These are phyloP conservation scores for Eilema sororculum DNA, from an alignment of 2,888 invertebrate species.

Conservation along the genomic window DNA sequence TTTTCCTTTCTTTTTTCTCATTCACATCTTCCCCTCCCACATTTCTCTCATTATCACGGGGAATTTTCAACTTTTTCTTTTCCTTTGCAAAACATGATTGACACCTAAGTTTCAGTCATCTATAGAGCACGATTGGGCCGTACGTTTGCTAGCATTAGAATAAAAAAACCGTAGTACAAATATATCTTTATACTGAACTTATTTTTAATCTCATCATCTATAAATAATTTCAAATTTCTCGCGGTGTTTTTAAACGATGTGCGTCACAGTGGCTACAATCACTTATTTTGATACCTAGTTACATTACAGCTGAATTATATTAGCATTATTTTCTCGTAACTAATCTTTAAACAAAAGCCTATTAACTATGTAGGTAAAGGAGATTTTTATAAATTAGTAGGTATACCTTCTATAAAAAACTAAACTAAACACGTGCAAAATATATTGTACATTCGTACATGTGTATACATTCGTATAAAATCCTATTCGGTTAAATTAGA, in stretches of 20 bases:
- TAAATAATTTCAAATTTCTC: background rate
- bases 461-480: no score
- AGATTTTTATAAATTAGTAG: background rate
- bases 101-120: background rate
- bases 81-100: no score
- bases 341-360: background rate
- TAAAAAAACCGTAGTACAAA: background rate
- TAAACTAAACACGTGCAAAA: no score
- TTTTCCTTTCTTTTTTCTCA: no score
- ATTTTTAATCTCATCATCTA: constrained; percentile 4
- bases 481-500: no score
- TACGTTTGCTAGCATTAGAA: background rate
- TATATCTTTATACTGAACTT: background rate
- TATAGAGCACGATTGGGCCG: background rate
- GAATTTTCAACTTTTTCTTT: no score
- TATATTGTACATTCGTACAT: no score
- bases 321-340: background rate
- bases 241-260: constrained; percentile 1
- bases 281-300: background rate
- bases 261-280: background rate
- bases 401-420: no score
- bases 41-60: no score
- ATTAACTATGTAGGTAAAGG: background rate
- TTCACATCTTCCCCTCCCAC: no score
- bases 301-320: background rate